These are phyloP conservation scores for Remorina albescens DNA, from an alignment of 2,797 vertebrate species.

Conservation along the genomic window DNA sequence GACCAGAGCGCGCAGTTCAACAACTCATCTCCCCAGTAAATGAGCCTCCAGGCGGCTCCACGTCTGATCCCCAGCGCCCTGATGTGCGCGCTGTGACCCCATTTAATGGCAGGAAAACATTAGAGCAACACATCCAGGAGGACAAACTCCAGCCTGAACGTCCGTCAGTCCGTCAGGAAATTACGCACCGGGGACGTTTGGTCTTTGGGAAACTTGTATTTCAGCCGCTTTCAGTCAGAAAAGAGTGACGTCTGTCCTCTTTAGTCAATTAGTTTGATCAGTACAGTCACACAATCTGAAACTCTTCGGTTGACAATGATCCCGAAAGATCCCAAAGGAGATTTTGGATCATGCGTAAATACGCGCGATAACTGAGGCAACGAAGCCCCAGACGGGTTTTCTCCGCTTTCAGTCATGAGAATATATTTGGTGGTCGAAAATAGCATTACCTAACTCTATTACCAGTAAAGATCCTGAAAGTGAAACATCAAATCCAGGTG, in stretches of 20 bases:
- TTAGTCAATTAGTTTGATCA: background rate
- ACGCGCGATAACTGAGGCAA: background rate
- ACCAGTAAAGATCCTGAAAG: background rate
- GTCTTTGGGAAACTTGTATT: background rate
- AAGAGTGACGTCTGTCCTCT: background rate
- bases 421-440: background rate
- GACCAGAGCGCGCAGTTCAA: no score
- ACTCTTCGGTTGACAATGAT: background rate
- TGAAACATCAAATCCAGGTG: background rate
- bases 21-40: no score
- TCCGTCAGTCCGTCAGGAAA: no score
- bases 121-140: no score
- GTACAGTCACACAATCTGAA: background rate
- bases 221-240: background rate
- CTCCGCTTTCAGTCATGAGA: background rate
- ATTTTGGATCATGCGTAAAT: slow-evolving; percentile 16
- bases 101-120: no score
- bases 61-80: no score
- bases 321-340: background rate
- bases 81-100: no score
- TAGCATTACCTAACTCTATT: no score
- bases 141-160: no score
- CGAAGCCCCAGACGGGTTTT: slow-evolving; percentile 2
- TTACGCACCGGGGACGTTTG: background rate
- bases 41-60: no score